These are phyloP conservation scores for Axea sp. DNA, from an alignment of 2,888 invertebrate genomes.

Conservation along the genomic window DNA sequence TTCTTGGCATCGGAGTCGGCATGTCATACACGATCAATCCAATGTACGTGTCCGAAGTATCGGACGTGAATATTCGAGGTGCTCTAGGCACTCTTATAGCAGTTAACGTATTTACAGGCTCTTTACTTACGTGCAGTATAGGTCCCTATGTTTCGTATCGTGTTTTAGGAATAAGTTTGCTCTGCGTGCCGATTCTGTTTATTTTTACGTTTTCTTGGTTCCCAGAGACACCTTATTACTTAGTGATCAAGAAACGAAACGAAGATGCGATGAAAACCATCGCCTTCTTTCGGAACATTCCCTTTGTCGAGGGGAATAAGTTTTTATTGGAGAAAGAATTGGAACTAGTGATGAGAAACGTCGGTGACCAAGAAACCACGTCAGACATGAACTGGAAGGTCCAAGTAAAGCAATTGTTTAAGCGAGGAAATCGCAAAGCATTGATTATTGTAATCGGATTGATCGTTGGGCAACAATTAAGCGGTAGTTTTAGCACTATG, in stretches of 20 bases:
- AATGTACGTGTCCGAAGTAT: constrained; percentile 77
- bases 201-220: constrained; percentile 74
- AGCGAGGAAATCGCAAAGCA: constrained; percentile 70
- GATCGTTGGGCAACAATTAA: constrained; percentile 76
- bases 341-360: constrained; percentile 65
- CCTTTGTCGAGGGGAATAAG: constrained; percentile 55
- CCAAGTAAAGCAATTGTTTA: constrained; percentile 64
- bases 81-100: constrained; percentile 76
- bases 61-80: constrained; percentile 75
- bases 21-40: constrained; percentile 76
- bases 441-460: constrained; percentile 73
- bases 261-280: constrained; percentile 70
- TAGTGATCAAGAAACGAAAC: constrained; percentile 69
- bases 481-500: constrained; percentile 76
- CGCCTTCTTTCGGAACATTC: constrained; percentile 71
- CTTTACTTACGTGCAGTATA: constrained; percentile 73
- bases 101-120: constrained; percentile 77
- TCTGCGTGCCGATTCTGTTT: constrained; percentile 72
- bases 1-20: constrained; percentile 75
- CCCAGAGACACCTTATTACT: constrained; percentile 75
- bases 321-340: constrained; percentile 59
- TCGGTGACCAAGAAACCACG: constrained; percentile 61
- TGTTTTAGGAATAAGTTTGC: constrained; percentile 64
- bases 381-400: constrained; percentile 62
- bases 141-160: constrained; percentile 73